Conservation (phyloP, 2,113 vertebrate species). For the Cyprinodon variegatus region DNA sequence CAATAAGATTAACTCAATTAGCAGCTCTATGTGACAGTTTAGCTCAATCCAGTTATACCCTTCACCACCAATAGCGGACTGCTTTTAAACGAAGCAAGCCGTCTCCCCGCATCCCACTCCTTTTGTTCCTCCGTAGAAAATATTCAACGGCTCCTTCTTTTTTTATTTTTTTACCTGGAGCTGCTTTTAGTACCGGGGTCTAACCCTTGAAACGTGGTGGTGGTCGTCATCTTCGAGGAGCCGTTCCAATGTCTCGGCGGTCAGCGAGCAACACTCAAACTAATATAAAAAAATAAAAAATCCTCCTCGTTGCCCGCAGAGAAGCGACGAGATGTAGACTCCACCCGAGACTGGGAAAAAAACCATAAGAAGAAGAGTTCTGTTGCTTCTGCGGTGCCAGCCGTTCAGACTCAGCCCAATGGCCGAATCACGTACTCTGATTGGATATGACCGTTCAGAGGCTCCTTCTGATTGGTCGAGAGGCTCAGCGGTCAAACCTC, state of each 20-base stretch:
- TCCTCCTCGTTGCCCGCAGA: constrained; percentile 52
- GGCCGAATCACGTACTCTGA: constrained; percentile 35
- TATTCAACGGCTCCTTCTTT: constrained; percentile 14
- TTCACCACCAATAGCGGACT: constrained; percentile 15
- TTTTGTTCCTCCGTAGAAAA: constrained; percentile 77
- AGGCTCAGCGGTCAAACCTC: neutral
- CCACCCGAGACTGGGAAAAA: constrained; percentile 78
- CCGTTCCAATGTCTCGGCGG: constrained; percentile 28
- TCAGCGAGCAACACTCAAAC: constrained; percentile 20
- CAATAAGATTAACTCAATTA: constrained; percentile 72
- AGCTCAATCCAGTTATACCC: constrained; percentile 61
- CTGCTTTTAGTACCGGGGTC: constrained; percentile 93
- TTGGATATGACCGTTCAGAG: constrained; percentile 57
- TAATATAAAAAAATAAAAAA: constrained; percentile 42
- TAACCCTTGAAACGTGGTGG: constrained; percentile 91
- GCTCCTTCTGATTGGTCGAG: constrained; percentile 68
- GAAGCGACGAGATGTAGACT: constrained; percentile 68
- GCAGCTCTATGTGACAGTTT: constrained; percentile 59
- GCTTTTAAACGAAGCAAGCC: constrained; percentile 6
- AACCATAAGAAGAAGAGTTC: constrained; percentile 47
- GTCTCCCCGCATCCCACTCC: constrained; percentile 70
- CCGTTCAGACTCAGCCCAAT: constrained; percentile 69
- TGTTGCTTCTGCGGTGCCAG: constrained; percentile 68
- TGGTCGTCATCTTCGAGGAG: constrained; percentile 88
- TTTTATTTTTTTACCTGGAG: constrained; percentile 86